A percentile compares a stretch with the other conserved stretches of the same genome.
phyloP scores from a whole-genome alignment of 2,888 invertebrate species.

The Platycheirus rosarum region DNA sequence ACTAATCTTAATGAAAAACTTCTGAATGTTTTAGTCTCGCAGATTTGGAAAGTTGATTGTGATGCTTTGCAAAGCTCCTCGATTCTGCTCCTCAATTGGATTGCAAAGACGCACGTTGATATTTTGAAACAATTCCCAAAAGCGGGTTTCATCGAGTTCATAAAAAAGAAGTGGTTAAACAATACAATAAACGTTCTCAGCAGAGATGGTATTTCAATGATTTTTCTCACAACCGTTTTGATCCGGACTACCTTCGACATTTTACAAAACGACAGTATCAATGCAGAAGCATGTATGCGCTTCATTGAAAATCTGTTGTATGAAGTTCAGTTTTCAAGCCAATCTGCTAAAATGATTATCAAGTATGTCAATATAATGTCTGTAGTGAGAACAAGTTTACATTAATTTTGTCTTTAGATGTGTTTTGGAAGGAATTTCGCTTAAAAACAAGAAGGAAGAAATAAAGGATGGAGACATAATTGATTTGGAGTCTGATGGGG shows the following conservation, averaged over 20 bases:
- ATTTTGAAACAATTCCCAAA: constrained; percentile 84
- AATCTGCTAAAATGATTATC: constrained; percentile 84
- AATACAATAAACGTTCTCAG: constrained; percentile 84
- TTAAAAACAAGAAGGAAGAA: constrained; percentile 32
- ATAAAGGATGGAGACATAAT: constrained; percentile 76
- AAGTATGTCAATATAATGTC: constrained; percentile 83
- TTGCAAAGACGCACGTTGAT: constrained; percentile 87
- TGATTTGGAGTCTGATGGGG: constrained; percentile 80
- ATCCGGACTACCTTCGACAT: constrained; percentile 84
- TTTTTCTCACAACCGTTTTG: constrained; percentile 85
- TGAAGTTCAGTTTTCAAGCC: constrained; percentile 85
- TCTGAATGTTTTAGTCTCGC: constrained; percentile 85
- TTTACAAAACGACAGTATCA: constrained; percentile 83
- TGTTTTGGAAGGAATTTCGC: constrained; percentile 82
- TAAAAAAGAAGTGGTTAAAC: constrained; percentile 83
- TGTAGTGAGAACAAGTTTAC: background rate
- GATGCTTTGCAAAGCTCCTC: constrained; percentile 86
- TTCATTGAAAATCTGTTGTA: constrained; percentile 85
- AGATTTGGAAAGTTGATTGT: constrained; percentile 84
- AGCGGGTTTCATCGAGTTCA: constrained; percentile 84
- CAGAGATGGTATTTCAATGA: constrained; percentile 84
- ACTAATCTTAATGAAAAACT: constrained; percentile 84
- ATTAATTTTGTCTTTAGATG: constrained; percentile 79
- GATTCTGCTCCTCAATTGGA: constrained; percentile 86
- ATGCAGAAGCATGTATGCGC: constrained; percentile 83